Evolutionary conservation across 2,113 vertebrate genomes (phyloP), one percentile per base, ranked within the genome.

Genomic region (Actenoides lindsayi): DNA sequence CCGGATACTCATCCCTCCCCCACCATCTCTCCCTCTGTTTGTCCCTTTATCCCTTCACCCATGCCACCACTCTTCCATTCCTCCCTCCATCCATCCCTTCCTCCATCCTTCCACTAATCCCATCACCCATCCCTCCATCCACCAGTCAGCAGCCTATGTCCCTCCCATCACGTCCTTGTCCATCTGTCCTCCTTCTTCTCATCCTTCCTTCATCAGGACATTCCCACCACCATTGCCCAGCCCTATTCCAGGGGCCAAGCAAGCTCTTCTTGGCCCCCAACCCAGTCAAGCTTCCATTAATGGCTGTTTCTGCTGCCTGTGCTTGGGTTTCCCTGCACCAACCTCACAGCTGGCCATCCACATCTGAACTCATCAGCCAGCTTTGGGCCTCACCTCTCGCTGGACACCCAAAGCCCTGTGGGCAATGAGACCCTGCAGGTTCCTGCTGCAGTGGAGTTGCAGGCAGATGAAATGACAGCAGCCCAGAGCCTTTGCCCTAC

Each of bases 381-480:
- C 1, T 3, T 2, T 6, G 44, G 20, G 44, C 9, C 44, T 39
- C 44, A 0, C 25, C 27, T 24, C 57, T 50, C 2, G 19, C 53
- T 24, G 53, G 71, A 9, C 71, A 15, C 41, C 53, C 71, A 24
- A 2, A 41, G 20, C 15, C 30, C 37, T 13, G 23, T 9, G 44
- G 35, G 44, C n/a, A 11, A 10, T 2, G 20, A 4, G 27, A 44
- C 3, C 44, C 57, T 3, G 42, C n/a, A 16, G 56, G 73, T 50
- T 50, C 48, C 48, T 50, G 33, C 41, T 59, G 73, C 16, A 5
- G 48, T 20, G 25, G n/a, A 15, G 68, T n/a, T 6, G 68, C 46
- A 10, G 44, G 13, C 50, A 27, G 50, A 25, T 4, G 50, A 51
- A 25, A 51, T 50, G 48, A 46, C 21, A 23, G 20, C 50, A 25